These are phyloP conservation scores for Podocnemis expansa DNA, from an alignment of 2,113 vertebrate genomes.

Conservation along the genomic window DNA sequence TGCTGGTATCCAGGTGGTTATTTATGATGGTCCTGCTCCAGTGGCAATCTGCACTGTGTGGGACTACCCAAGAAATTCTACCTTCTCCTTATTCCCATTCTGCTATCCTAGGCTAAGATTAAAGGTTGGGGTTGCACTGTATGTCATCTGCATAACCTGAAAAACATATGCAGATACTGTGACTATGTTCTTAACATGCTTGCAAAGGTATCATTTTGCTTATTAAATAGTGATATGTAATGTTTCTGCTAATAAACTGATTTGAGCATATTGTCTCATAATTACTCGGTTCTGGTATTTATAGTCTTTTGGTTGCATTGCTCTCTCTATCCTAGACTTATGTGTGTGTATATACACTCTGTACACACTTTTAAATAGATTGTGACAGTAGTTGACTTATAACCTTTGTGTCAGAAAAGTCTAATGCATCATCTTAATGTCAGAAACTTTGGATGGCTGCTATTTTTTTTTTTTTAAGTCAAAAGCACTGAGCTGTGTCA, in stretches of 20 bases:
- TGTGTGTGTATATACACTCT: not conserved
- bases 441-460: not conserved
- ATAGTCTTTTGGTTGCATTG: not conserved
- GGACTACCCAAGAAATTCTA: rapidly evolving
- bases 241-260: not conserved
- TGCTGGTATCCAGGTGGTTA: not conserved
- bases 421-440: not conserved
- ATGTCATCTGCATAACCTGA: not conserved
- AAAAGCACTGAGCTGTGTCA: not conserved
- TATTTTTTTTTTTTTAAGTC: not conserved
- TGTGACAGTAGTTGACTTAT: not conserved
- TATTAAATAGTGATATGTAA: not conserved
- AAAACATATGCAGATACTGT: rapidly evolving
- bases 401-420: not conserved
- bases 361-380: not conserved
- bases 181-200: not conserved
- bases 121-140: not conserved
- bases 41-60: not conserved
- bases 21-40: not conserved
- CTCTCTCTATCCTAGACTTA: not conserved
- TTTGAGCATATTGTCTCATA: not conserved
- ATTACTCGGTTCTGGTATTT: not conserved
- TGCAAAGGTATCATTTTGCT: not conserved
- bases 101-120: not conserved
- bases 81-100: not conserved